A percentile compares a stretch with the other conserved stretches of the same genome.
phyloP scores from a whole-genome alignment of 2,797 vertebrate species.

The Enteromius paludinosus region DNA sequence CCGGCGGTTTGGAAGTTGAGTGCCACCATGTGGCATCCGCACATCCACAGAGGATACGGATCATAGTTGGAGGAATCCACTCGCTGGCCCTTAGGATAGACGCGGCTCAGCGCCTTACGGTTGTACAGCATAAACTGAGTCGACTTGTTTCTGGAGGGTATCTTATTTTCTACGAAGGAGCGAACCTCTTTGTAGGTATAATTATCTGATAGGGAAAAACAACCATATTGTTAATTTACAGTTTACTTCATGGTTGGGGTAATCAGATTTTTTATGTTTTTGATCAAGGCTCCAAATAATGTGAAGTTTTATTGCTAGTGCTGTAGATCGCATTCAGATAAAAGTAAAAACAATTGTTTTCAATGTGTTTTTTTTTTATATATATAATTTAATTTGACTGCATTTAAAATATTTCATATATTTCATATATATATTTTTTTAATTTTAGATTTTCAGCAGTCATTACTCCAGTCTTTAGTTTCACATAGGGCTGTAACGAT shows the following conservation, averaged over 20 bases:
- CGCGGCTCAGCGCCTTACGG: slow-evolving; percentile 88
- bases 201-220: slow-evolving; percentile 71
- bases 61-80: slow-evolving; percentile 98
- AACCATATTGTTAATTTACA: background rate
- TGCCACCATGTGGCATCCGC: slow-evolving; percentile 94
- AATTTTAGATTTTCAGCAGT: background rate
- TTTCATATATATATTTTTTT: background rate
- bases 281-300: background rate
- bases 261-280: background rate
- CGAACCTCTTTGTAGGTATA: slow-evolving; percentile 93
- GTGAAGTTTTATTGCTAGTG: background rate
- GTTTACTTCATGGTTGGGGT: background rate
- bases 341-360: too few species aligned
- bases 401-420: background rate
- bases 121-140: slow-evolving; percentile 88
- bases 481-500: too few species aligned
- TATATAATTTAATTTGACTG: background rate
- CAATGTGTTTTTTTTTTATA: background rate
- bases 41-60: slow-evolving; percentile 90
- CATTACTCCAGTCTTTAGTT: background rate
- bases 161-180: slow-evolving; percentile 95
- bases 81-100: slow-evolving; percentile 94
- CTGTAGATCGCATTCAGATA: too few species aligned
- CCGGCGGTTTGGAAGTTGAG: slow-evolving; percentile 97
- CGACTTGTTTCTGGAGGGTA: slow-evolving; percentile 80